These are phyloP conservation scores for Zaprionus tsacasi DNA, from an alignment of 1,140 invertebrate species.

Conservation along the genomic window DNA sequence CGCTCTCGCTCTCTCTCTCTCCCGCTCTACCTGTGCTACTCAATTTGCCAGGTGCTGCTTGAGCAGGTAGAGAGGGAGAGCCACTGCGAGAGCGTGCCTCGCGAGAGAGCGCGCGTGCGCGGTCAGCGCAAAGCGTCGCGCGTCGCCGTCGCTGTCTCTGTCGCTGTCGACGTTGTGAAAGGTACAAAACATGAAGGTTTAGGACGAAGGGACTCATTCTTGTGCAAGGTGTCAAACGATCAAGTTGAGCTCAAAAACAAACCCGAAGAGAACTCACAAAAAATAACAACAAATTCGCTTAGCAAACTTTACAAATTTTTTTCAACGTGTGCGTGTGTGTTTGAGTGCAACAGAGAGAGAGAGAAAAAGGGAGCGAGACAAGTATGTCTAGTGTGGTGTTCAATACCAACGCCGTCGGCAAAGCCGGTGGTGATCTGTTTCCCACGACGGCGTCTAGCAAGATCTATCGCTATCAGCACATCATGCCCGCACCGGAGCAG, in stretches of 20 bases:
- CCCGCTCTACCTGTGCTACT: conserved; percentile 7
- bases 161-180: conserved; percentile 45
- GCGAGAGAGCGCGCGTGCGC: conserved; percentile 3
- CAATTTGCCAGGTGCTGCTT: background rate
- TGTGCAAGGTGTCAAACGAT: conserved; percentile 79
- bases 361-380: background rate
- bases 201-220: conserved; percentile 82
- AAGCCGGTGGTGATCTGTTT: conserved; percentile 50
- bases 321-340: conserved; percentile 31
- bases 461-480: conserved; percentile 73
- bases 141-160: background rate
- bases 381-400: conserved; percentile 67
- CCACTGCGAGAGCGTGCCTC: background rate
- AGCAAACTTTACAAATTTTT: conserved; percentile 23
- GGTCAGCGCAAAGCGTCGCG: conserved; percentile 11
- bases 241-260: conserved; percentile 54
- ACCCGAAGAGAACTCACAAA: conserved; percentile 48
- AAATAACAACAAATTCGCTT: conserved; percentile 11
- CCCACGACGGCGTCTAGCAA: conserved; percentile 61
- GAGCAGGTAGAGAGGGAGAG: conserved; percentile 25
- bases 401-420: conserved; percentile 42
- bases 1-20: conserved; percentile 17
- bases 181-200: conserved; percentile 79
- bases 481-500: conserved; percentile 65
- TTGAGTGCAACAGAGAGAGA: background rate